Base-by-base conservation (phyloP, 2,113 vertebrate genomes). In the Neogobius melanostomus region DNA sequence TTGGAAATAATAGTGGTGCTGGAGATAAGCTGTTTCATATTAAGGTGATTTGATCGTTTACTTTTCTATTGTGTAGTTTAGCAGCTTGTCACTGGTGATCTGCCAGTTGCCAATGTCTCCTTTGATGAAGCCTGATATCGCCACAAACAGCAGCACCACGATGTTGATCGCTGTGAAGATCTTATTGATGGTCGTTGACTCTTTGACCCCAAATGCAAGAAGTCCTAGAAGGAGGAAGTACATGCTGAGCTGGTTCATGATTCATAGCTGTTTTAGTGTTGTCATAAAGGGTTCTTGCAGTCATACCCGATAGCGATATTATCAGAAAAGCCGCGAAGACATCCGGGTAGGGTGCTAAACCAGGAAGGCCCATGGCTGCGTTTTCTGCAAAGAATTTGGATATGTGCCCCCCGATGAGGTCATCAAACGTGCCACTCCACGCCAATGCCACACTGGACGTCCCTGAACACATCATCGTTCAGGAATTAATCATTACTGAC, bases 341-440 rank as follows among this genome's bases (percentile, higher is more conserved):
- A 82, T 96, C 94, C 4, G 92, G 94, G 75, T 96, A 93, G 43
- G 93, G 87, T 3, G 94, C 94, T 74, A 97, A 81, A 3, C 94
- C 94, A 4, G 91, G 85, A 7, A 92, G 66, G 6, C 51, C 60
- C 77, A 95, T 94, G 28, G 91, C 51, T 0, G 79, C 71, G 0
- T 94, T 71, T 59, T 83, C 74, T 60, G 76, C 64, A 43, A 95
- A 92, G 81, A 84, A 94, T 10, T 46, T 85, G 0, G 83, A 90
- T 49, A 96, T 93, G 74, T 80, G 84, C 36, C 92, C 91, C 0
- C 91, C 91, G 0, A 96, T 83, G 28, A 96, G 91, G 57, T 95
- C 93, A 82, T 95, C 95, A 66, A 96, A 95, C 0, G 95, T 95
- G 6, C 93, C 90, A 0, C 95, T 96, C 95, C 95, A 96, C 0